Conservation (phyloP, 2,113 vertebrate genomes). For the Canis aureus region DNA sequence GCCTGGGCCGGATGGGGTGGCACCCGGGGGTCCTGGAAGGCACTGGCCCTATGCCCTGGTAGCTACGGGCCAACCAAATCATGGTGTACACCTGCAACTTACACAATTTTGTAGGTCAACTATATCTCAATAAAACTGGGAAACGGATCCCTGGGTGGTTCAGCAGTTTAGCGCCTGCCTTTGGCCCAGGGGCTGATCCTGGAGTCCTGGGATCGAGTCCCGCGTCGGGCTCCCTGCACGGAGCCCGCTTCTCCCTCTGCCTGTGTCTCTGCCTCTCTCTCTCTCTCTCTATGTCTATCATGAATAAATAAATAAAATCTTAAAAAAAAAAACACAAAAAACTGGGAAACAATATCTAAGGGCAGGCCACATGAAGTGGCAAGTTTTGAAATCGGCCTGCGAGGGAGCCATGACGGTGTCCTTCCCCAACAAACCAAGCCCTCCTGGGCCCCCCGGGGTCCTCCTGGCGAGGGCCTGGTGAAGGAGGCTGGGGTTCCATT, state of each 20-base stretch:
- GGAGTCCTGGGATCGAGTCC: no score
- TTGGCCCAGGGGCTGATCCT: no score
- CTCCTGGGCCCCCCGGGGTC: neutral
- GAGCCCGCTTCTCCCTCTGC: no score
- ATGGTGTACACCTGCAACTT: neutral
- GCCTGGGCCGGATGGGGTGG: neutral
- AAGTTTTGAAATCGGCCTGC: neutral
- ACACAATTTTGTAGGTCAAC: neutral
- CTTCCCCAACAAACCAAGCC: neutral
- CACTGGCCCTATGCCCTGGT: neutral
- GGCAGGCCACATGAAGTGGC: neutral
- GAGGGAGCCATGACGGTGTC: neutral
- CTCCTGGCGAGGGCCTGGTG: rapidly evolving
- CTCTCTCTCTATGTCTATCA: no score
- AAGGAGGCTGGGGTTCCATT: rapidly evolving
- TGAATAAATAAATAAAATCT: no score
- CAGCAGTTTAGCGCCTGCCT: no score
- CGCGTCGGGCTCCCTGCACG: no score
- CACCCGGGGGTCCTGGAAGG: neutral
- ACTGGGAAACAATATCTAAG: neutral
- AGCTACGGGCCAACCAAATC: neutral
- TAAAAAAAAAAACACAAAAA: no score
- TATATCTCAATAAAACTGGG: neutral
- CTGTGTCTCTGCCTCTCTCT: no score
- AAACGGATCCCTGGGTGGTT: no score